Conservation (phyloP, 2,797 vertebrate genomes). For the Enoplosus armatus region DNA sequence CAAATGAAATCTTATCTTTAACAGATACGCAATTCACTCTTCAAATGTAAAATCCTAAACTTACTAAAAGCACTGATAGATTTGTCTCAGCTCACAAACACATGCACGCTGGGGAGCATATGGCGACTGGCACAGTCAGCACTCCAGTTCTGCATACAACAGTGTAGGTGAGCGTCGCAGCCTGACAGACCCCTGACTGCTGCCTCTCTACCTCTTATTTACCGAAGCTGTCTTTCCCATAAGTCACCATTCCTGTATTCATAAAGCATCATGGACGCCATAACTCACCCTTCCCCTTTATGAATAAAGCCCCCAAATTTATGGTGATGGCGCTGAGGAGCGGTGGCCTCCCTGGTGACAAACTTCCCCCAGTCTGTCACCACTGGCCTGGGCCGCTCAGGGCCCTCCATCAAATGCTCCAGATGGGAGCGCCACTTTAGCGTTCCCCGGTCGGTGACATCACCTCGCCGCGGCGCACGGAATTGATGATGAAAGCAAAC, state of each 20-base stretch:
- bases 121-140: slow-evolving; percentile 44
- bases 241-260: slow-evolving; percentile 97
- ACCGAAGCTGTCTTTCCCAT: slow-evolving; percentile 92
- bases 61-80: neutral
- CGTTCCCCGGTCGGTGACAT: slow-evolving; percentile 98
- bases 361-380: slow-evolving; percentile 93
- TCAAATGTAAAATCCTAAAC: neutral
- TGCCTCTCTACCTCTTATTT: slow-evolving; percentile 88
- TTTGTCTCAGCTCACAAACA: slow-evolving; percentile 13
- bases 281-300: slow-evolving; percentile 82
- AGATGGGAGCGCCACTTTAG: slow-evolving; percentile 96
- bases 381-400: slow-evolving; percentile 82
- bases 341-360: slow-evolving; percentile 95
- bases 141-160: slow-evolving; percentile 49
- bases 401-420: slow-evolving; percentile 93
- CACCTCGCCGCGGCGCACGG: slow-evolving; percentile 91
- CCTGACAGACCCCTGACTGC: slow-evolving; percentile 66
- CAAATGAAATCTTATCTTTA: too few relatives aligned
- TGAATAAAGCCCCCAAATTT: slow-evolving; percentile 97
- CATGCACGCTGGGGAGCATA: slow-evolving; percentile 1
- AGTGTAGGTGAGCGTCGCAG: slow-evolving; percentile 82
- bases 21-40: neutral
- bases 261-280: slow-evolving; percentile 89
- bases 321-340: slow-evolving; percentile 96
- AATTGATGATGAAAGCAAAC: slow-evolving; percentile 99